phyloP scores from a whole-genome alignment of 2,888 invertebrate genomes.

The Notodromas monacha region DNA sequence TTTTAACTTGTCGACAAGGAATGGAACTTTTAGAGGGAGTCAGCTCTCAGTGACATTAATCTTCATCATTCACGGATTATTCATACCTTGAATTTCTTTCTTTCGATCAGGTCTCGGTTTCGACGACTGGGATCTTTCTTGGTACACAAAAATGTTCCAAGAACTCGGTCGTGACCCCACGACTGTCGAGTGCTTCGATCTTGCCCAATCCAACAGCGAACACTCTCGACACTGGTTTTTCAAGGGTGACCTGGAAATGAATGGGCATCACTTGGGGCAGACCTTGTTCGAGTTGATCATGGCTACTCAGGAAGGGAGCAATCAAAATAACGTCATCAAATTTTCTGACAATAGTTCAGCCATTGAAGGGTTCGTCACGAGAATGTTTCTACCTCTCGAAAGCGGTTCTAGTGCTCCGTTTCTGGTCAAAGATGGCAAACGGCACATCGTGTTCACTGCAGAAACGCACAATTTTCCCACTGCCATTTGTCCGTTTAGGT shows the following conservation, averaged over 20 bases:
- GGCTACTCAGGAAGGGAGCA: constrained; percentile 45
- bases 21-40: neutral
- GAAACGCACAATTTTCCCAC: constrained; percentile 98
- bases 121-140: constrained; percentile 65
- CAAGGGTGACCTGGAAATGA: constrained; percentile 53
- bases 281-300: constrained; percentile 75
- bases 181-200: constrained; percentile 83
- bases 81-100: constrained; percentile 8
- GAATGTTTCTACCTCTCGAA: constrained; percentile 6
- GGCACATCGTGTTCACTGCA: constrained; percentile 82
- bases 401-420: neutral
- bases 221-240: constrained; percentile 98
- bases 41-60: no score
- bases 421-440: neutral
- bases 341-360: constrained; percentile 77
- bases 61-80: constrained; percentile 10
- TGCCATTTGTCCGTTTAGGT: constrained; percentile 67
- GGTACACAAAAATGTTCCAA: constrained; percentile 53
- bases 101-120: constrained; percentile 39
- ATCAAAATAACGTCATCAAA: constrained; percentile 76
- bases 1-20: no score
- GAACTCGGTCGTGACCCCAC: constrained; percentile 66
- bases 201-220: constrained; percentile 92
- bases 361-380: constrained; percentile 10
- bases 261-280: constrained; percentile 38